Evolutionary conservation across 2,888 invertebrate genomes (phyloP).

Genomic region (Drosophila cyrtoloma): DNA sequence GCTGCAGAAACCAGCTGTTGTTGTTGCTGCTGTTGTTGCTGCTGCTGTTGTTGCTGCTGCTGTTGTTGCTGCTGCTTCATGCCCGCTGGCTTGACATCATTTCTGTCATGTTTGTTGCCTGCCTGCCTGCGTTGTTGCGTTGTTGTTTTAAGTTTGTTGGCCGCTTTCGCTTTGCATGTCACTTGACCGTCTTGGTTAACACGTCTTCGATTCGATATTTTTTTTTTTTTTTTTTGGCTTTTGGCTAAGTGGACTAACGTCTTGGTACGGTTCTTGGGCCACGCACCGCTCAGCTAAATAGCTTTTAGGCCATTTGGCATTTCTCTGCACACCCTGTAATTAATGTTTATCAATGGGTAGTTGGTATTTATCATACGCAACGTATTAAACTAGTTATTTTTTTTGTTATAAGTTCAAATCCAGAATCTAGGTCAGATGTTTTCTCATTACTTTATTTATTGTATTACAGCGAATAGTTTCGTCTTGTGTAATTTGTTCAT

Average conservation of each 20-base stretch:
- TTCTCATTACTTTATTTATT: neutral
- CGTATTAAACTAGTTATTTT: neutral
- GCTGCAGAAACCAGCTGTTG: constrained; percentile 38
- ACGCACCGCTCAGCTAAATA: constrained; percentile 20
- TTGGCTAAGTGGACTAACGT: constrained; percentile 27
- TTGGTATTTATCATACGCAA: neutral
- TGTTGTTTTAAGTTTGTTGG: constrained; percentile 38
- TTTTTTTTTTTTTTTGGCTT: constrained; percentile 25
- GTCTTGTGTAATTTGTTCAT: neutral
- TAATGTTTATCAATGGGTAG: neutral
- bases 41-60: constrained; percentile 24
- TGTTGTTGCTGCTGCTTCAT: constrained; percentile 25
- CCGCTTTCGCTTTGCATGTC: constrained; percentile 70
- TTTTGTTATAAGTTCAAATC: neutral
- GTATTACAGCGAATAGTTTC: neutral
- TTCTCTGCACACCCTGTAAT: constrained; percentile 31
- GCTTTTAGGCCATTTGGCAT: constrained; percentile 50
- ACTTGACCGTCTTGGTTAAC: constrained; percentile 62
- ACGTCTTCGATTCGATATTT: constrained; percentile 22
- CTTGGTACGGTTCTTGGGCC: constrained; percentile 48
- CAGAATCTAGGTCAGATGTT: neutral
- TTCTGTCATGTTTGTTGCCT: constrained; percentile 60
- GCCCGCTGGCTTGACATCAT: constrained; percentile 76
- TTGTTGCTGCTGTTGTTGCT: constrained; percentile 37
- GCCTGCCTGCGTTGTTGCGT: neutral